A percentile compares a stretch with the other conserved stretches of the same genome.
These are phyloP conservation scores for Protobothrops flavoviridis DNA, from an alignment of 2,113 vertebrate genomes.

Conservation along the genomic window DNA sequence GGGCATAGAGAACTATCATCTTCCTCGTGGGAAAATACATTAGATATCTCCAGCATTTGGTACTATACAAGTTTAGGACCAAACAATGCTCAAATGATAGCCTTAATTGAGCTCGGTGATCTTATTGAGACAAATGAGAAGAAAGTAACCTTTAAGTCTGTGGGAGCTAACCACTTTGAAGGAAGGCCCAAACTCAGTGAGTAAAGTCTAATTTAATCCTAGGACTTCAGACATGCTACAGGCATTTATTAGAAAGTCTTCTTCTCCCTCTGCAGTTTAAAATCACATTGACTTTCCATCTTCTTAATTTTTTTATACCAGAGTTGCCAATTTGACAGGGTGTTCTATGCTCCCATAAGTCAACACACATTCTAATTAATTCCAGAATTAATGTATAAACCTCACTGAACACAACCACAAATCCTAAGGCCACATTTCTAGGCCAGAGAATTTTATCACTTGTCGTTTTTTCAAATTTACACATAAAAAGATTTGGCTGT, in stretches of 20 bases:
- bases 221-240: background rate
- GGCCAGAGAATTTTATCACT: background rate
- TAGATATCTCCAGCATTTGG: background rate
- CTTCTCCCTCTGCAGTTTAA: background rate
- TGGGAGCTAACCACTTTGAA: background rate
- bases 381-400: conserved; percentile 36
- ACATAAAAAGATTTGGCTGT: background rate
- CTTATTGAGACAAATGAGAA: background rate
- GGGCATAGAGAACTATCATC: background rate
- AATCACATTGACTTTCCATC: conserved; percentile 4
- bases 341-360: conserved; percentile 16
- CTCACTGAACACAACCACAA: conserved; percentile 7
- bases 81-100: background rate
- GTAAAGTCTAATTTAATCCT: background rate
- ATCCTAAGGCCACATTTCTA: conserved; percentile 5
- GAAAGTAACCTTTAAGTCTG: background rate
- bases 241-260: background rate
- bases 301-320: conserved; percentile 24
- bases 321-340: conserved; percentile 19
- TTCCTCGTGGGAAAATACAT: background rate
- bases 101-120: background rate
- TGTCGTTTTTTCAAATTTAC: background rate
- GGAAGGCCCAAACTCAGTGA: background rate
- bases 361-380: conserved; percentile 14
- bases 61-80: background rate